These are phyloP conservation scores for Drosophila miranda DNA, from an alignment of 1,140 invertebrate species.

Conservation along the genomic window DNA sequence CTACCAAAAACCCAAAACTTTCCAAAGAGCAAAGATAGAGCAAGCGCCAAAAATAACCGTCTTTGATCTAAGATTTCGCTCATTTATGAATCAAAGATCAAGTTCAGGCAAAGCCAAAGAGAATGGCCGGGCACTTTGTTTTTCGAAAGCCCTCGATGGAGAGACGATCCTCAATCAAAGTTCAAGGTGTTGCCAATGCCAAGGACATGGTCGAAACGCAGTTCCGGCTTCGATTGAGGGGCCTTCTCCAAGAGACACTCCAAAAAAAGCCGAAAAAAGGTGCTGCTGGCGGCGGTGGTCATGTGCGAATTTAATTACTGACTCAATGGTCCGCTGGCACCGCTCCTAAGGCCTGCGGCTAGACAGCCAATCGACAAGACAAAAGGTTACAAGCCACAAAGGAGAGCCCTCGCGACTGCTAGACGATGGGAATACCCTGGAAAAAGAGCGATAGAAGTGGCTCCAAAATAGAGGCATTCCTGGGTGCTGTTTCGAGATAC, in stretches of 20 bases:
- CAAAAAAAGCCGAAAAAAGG: conserved; percentile 29
- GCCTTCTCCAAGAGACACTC: conserved; percentile 24
- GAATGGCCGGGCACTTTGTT: conserved; percentile 4
- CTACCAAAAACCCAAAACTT: too few species aligned
- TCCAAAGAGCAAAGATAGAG: too few species aligned
- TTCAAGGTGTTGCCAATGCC: conserved; percentile 29
- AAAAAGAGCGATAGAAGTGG: background rate
- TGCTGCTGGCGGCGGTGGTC: conserved; percentile 4
- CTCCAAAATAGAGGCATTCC: background rate
- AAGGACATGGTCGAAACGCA: conserved; percentile 32
- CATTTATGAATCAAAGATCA: conserved; percentile 12
- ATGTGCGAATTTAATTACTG: conserved; percentile 70
- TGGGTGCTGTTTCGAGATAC: too few species aligned
- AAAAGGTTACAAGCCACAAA: conserved; percentile 12
- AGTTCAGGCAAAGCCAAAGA: conserved; percentile 16
- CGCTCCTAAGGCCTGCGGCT: conserved; percentile 22
- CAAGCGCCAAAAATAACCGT: too few species aligned
- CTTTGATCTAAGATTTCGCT: too few species aligned
- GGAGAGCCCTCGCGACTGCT: conserved; percentile 16
- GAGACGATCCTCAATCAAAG: conserved; percentile 33
- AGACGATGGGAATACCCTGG: conserved; percentile 16
- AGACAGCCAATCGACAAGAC: conserved; percentile 24
- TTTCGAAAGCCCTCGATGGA: background rate
- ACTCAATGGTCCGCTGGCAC: conserved; percentile 31
- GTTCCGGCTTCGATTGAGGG: conserved; percentile 15